Evolutionary conservation across 2,113 vertebrate genomes (phyloP).

Genomic region (Pluvianellus socialis): DNA sequence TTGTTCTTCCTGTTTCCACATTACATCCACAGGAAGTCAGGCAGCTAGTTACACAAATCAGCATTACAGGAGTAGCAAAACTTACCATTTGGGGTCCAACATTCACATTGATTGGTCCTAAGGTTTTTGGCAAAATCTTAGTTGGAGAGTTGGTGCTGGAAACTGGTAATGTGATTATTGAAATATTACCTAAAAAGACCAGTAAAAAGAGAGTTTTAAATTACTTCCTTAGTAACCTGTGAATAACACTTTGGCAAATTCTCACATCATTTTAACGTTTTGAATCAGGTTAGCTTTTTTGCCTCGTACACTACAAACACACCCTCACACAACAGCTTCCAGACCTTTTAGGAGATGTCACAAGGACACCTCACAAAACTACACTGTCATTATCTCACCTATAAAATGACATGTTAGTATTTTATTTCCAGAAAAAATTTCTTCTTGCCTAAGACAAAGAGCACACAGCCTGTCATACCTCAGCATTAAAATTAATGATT

Average conservation of each 20-base stretch:
- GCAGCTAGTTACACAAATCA: background rate
- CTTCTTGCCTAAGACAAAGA: background rate
- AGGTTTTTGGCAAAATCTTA: slow-evolving; percentile 81
- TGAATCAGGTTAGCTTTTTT: background rate
- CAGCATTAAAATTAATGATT: background rate
- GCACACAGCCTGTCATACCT: background rate
- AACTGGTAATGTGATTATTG: slow-evolving; percentile 74
- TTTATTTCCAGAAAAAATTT: background rate
- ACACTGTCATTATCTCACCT: background rate
- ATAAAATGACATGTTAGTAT: background rate
- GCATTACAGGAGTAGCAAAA: background rate
- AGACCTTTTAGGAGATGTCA: background rate
- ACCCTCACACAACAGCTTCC: background rate
- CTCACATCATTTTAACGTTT: background rate
- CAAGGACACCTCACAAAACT: background rate
- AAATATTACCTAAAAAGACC: slow-evolving; percentile 74
- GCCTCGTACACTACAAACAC: background rate
- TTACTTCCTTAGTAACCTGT: background rate
- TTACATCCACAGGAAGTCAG: background rate
- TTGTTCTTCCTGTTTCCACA: background rate
- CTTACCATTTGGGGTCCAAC: slow-evolving; percentile 84
- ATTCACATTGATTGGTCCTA: slow-evolving; percentile 82
- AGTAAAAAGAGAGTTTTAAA: background rate
- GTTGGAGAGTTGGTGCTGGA: slow-evolving; percentile 74
- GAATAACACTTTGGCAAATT: background rate